These are phyloP conservation scores for Danio rerio DNA, from an alignment of 2,113 vertebrate species.

Conservation along the genomic window DNA sequence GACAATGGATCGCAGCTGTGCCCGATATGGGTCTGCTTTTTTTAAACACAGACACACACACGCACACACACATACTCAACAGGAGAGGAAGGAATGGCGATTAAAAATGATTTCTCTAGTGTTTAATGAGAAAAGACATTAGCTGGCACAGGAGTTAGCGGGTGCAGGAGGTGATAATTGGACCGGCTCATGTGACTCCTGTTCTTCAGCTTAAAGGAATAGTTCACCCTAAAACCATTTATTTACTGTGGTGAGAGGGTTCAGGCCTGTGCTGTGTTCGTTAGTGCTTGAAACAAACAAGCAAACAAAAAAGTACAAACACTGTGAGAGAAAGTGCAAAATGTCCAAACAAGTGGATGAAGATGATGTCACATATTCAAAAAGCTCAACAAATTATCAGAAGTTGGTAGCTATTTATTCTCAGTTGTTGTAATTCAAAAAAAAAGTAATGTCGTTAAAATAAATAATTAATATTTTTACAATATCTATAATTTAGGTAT, in stretches of 20 bases:
- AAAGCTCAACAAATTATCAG: too few species aligned
- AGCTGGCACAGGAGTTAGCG: slow-evolving; percentile 54
- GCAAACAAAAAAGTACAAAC: neutral
- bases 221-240: slow-evolving; percentile 33
- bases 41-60: neutral
- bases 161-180: slow-evolving; percentile 70
- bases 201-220: slow-evolving; percentile 50
- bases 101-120: slow-evolving; percentile 55
- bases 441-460: too few species aligned
- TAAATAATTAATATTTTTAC: too few species aligned
- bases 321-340: too few species aligned
- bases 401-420: too few species aligned
- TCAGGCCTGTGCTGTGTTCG: neutral
- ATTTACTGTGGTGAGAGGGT: neutral
- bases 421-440: too few species aligned
- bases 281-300: neutral
- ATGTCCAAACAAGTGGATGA: too few species aligned
- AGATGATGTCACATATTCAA: too few species aligned
- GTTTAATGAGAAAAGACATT: slow-evolving; percentile 59
- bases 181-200: slow-evolving; percentile 60
- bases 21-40: slow-evolving; percentile 12
- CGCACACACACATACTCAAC: slow-evolving; percentile 6
- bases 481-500: too few species aligned
- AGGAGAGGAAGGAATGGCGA: slow-evolving; percentile 28
- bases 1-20: slow-evolving; percentile 48